Conservation (phyloP, 2,113 vertebrate species). For the Nothobranchius furzeri region DNA sequence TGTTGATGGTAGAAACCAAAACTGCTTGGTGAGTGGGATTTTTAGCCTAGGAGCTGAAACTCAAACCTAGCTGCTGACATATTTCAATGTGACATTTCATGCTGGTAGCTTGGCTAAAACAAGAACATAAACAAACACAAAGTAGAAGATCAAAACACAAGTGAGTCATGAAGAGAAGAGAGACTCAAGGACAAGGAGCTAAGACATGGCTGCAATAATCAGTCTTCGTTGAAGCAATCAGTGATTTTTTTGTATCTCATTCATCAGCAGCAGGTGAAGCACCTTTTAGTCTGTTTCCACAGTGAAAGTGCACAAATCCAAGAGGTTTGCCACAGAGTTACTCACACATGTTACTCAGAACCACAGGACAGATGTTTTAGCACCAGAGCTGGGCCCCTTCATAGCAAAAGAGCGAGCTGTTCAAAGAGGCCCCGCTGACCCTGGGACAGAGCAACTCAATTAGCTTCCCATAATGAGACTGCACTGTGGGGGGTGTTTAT, state of each 20-base stretch:
- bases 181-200: not conserved
- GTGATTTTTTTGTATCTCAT: no score
- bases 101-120: not conserved
- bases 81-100: not conserved
- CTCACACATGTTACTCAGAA: constrained; percentile 52
- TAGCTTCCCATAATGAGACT: constrained; percentile 65
- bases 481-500: constrained; percentile 64
- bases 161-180: not conserved
- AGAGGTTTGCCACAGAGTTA: constrained; percentile 36
- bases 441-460: constrained; percentile 57
- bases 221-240: no score
- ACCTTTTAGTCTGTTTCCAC: not conserved
- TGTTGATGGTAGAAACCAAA: no score
- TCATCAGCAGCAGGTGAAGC: constrained; percentile 7
- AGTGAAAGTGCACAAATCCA: constrained; percentile 6
- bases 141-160: constrained; percentile 1
- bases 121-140: not conserved
- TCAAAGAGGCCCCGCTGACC: constrained; percentile 63
- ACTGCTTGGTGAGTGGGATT: no score
- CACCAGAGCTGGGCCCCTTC: constrained; percentile 58
- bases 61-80: not conserved
- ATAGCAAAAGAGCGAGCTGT: constrained; percentile 50
- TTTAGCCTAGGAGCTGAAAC: not conserved
- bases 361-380: constrained; percentile 60
- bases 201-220: not conserved